phyloP scores from a whole-genome alignment of 2,797 vertebrate species.

The Mareca strepera region DNA sequence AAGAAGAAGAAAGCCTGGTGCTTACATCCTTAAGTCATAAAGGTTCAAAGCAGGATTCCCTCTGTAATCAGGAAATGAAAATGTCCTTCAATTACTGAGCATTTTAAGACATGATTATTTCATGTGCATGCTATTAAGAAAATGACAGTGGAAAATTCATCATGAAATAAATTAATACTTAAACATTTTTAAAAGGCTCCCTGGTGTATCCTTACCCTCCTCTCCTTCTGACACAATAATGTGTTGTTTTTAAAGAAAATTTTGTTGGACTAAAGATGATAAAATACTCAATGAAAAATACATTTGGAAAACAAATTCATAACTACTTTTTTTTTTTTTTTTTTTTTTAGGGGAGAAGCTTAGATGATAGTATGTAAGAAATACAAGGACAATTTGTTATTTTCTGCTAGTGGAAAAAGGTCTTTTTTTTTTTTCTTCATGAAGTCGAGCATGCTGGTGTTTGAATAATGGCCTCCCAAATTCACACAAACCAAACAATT shows the following conservation, averaged over 20 bases:
- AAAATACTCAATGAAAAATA: slow-evolving; percentile 68
- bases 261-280: slow-evolving; percentile 62
- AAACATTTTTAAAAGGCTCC: slow-evolving; percentile 77
- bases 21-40: slow-evolving; percentile 65
- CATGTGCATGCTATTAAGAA: slow-evolving; percentile 79
- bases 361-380: slow-evolving; percentile 57
- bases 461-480: slow-evolving; percentile 65
- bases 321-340: slow-evolving; percentile 64
- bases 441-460: slow-evolving; percentile 9
- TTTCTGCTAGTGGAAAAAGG: slow-evolving; percentile 1
- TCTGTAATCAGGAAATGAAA: slow-evolving; percentile 75
- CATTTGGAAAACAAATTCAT: slow-evolving; percentile 69
- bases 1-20: background rate
- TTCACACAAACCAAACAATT: slow-evolving; percentile 24
- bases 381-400: slow-evolving; percentile 60
- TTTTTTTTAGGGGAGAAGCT: slow-evolving; percentile 21
- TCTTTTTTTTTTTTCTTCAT: background rate
- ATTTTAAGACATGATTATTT: slow-evolving; percentile 81
- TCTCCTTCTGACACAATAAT: slow-evolving; percentile 64
- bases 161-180: slow-evolving; percentile 80
- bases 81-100: slow-evolving; percentile 75
- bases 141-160: slow-evolving; percentile 79
- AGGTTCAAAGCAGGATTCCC: slow-evolving; percentile 74
- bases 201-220: slow-evolving; percentile 67
- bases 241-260: slow-evolving; percentile 62